Evolutionary conservation across 1,140 invertebrate species (phyloP).

Genomic region (Drosophila grimshawi): DNA sequence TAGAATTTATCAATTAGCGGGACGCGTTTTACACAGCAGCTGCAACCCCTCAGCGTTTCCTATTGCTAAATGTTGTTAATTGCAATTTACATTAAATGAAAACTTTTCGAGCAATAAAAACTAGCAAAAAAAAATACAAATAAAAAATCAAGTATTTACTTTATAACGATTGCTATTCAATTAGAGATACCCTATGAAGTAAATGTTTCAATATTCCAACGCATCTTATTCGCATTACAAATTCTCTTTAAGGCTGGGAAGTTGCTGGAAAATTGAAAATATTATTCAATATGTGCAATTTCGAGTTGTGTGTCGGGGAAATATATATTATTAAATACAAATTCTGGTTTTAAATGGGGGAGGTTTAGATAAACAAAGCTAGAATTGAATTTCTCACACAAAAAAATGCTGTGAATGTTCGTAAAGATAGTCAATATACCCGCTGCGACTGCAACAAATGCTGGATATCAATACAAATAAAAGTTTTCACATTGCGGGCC

Average conservation of each 20-base stretch:
- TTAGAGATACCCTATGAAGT: conserved; percentile 31
- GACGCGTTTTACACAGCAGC: conserved; percentile 35
- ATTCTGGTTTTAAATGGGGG: no score
- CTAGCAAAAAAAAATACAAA: conserved; percentile 10
- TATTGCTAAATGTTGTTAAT: conserved; percentile 72
- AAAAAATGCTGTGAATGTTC: background rate
- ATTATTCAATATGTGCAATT: no score
- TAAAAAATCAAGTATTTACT: background rate
- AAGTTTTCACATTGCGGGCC: conserved; percentile 45
- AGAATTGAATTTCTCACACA: background rate
- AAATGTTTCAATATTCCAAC: background rate
- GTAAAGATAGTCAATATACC: background rate
- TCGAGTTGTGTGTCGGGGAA: no score
- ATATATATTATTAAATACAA: no score
- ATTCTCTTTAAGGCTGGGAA: no score
- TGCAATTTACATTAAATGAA: conserved; percentile 59
- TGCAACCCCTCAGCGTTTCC: conserved; percentile 27
- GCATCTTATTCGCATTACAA: no score
- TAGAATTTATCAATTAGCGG: conserved; percentile 67
- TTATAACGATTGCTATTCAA: conserved; percentile 2
- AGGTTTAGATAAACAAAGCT: no score
- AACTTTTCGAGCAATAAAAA: conserved; percentile 47
- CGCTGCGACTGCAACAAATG: background rate
- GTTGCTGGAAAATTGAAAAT: no score
- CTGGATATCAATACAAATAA: conserved; percentile 37